Percentiles rank a stretch among this genome's conserved stretches.
Conservation (phyloP, 2,113 vertebrate species). For the Thryonomys swinderianus region DNA sequence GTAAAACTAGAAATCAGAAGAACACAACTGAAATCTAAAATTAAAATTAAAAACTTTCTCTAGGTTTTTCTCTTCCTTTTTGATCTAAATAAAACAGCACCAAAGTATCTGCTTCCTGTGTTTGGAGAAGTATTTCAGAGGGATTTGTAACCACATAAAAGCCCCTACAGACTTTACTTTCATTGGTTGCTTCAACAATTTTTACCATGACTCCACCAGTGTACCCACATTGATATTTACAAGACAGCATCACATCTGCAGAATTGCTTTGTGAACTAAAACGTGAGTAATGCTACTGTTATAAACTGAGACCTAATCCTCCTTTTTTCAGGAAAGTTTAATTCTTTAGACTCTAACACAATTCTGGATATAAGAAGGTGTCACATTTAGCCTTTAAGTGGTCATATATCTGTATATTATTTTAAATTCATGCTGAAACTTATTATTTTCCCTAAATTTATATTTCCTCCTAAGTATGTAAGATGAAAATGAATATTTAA, state of each 20-base stretch:
- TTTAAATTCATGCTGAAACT: neutral
- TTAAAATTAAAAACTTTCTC: neutral
- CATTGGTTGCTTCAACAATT: neutral
- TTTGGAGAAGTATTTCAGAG: neutral
- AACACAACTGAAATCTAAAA: neutral
- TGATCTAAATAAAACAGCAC: conserved; percentile 42
- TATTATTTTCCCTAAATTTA: conserved; percentile 38
- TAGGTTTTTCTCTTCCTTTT: conserved; percentile 39
- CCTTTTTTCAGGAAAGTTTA: conserved; percentile 18
- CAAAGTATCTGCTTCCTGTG: conserved; percentile 40
- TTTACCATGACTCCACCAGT: neutral
- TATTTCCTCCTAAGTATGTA: conserved; percentile 11
- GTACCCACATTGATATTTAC: neutral
- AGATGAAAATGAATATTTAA: neutral
- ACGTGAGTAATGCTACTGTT: neutral
- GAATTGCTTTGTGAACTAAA: conserved; percentile 21
- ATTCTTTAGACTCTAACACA: conserved; percentile 37
- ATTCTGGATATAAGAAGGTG: neutral
- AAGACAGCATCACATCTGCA: neutral
- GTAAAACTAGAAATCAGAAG: neutral
- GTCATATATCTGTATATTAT: neutral
- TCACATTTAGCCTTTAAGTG: neutral
- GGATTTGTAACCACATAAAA: neutral
- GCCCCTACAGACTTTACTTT: neutral
- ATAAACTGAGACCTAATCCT: neutral